Conservation (phyloP, 2,797 vertebrate genomes). For the Lepus oiostolus region DNA sequence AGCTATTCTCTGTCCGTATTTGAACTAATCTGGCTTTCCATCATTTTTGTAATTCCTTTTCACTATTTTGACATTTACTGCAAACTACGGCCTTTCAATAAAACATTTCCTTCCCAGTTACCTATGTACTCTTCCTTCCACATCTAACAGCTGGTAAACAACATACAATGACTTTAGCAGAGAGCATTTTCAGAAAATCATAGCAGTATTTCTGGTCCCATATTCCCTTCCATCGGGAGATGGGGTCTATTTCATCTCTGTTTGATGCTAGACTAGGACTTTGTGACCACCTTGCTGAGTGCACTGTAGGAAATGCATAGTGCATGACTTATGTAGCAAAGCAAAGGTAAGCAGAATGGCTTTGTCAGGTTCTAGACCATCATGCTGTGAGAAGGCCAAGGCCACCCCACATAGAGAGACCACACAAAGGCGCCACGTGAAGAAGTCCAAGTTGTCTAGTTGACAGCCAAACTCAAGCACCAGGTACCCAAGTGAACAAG, state of each 20-base stretch:
- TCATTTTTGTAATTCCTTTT: slow-evolving; percentile 53
- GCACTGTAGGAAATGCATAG: not conserved
- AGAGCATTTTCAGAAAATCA: slow-evolving; percentile 1
- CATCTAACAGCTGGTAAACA: not conserved
- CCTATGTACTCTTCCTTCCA: not conserved
- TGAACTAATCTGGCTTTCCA: slow-evolving; percentile 52
- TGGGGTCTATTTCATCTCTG: not conserved
- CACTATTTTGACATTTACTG: slow-evolving; percentile 41
- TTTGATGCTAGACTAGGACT: not conserved
- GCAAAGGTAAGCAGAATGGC: not conserved
- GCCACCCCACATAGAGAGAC: not conserved
- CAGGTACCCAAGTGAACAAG: not conserved
- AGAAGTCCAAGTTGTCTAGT: not conserved
- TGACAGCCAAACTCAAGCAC: not conserved
- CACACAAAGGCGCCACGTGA: not conserved
- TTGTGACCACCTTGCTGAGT: not conserved
- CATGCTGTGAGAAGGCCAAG: not conserved
- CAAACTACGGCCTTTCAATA: slow-evolving; percentile 15
- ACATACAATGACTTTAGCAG: not conserved
- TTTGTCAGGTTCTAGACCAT: not conserved
- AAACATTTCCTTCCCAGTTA: slow-evolving; percentile 30
- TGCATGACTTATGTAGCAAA: not conserved
- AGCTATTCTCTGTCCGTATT: slow-evolving; percentile 15
- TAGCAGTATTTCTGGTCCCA: not conserved
- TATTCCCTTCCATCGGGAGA: not conserved